Percentiles rank a stretch among this genome's conserved stretches.
Evolutionary conservation across 2,797 vertebrate genomes (phyloP).

Genomic region (Thaleichthys pacificus): DNA sequence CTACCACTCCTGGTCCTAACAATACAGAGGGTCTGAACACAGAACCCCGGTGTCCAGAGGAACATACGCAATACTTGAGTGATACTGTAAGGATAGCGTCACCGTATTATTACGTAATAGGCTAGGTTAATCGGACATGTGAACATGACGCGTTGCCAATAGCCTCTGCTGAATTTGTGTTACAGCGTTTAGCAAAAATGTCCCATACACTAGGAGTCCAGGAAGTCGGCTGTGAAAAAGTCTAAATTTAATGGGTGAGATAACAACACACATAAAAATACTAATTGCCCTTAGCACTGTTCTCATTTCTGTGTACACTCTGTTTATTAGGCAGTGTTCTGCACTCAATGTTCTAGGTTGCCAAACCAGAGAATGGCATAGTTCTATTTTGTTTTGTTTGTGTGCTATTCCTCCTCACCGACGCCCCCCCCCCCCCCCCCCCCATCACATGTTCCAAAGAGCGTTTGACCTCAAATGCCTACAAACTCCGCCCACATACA

Average conservation of each 20-base stretch:
- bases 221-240: neutral
- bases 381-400: neutral
- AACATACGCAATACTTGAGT: no score
- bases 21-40: neutral
- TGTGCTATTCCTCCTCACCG: neutral
- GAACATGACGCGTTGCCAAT: no score
- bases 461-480: neutral
- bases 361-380: neutral
- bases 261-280: neutral
- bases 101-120: no score
- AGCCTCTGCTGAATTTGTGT: no score
- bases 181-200: neutral
- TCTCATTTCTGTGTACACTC: neutral
- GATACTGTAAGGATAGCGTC: no score
- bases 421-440: no score
- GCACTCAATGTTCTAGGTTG: neutral
- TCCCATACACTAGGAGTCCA: neutral
- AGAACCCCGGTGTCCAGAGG: neutral
- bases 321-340: neutral
- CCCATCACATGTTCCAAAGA: neutral
- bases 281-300: neutral
- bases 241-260: neutral
- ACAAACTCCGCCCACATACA: conserved; percentile 3
- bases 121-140: no score
- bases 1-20: neutral